Evolutionary conservation across 1,140 invertebrate species (phyloP), one percentile per base, ranked within the genome.

Genomic region (Drosophila hydei): DNA sequence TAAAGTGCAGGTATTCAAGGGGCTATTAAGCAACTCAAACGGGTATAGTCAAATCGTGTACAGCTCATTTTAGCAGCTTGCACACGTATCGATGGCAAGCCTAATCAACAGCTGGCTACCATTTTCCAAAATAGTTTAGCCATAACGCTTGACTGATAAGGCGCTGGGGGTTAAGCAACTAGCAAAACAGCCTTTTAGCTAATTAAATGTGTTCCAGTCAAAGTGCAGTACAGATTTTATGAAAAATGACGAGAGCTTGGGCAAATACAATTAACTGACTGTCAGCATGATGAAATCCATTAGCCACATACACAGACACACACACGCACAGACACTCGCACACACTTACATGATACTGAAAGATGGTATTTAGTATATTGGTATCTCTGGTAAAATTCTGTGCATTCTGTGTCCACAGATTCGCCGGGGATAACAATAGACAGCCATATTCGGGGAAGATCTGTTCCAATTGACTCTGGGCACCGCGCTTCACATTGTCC

Each of bases 401-500:
- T 5, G 95, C 92, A 91, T 97, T 96, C 88, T 96, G 95, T 65
- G 96, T 94, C 98, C 98, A 99, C 23, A 99, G 93, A 92, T 98
- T 98, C 0, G 97, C 97, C 0, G 98, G 98, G 3, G 98, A 99
- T 0, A 99, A 91, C n/a, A 98, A 92, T 0, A 99, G 93, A 91
- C 98, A 99, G 90, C 95, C 96, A 90, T 97, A 98, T 90, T 98
- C 96, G 0, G 98, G 98, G 23, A 98, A 92, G 63, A 96, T 92
- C 80, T 92, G 94, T 81, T 83, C 91, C 88, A 90, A 92, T 90
- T 71, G 92, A 21, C 74, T 70, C 48, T 88, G 81, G 83, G 71
- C 94, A 92, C 76, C 92, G 61, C 94, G 93, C 76, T 96, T 95
- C 1, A 96, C 94, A 63, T 94, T 94, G 83, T 97, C 97, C 40